Percentiles rank a stretch among this genome's conserved stretches.
phyloP scores from a whole-genome alignment of 1,140 invertebrate genomes.

The Leptinotarsa defecta region DNA sequence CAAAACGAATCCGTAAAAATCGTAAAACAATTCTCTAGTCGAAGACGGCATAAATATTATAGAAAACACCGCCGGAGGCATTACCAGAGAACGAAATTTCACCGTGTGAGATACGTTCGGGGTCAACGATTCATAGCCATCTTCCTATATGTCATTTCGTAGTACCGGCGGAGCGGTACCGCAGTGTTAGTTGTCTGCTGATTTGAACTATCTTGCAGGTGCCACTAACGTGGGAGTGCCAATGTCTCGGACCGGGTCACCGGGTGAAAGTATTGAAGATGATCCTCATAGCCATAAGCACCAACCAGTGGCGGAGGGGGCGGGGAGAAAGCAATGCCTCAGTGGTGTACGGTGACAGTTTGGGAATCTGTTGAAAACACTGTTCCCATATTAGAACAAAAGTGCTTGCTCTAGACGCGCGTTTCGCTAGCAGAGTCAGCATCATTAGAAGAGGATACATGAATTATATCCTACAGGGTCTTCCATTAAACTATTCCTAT shows the following conservation, averaged over 20 bases:
- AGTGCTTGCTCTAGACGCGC: no score
- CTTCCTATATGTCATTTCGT: slow-evolving; percentile 8
- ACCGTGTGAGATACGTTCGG: slow-evolving; percentile 4
- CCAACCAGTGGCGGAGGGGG: neutral
- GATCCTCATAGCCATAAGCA: slow-evolving; percentile 7
- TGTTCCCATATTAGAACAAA: no score
- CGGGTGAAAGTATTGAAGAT: slow-evolving; percentile 8
- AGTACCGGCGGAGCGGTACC: neutral
- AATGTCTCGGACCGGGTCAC: slow-evolving; percentile 7
- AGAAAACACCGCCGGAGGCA: neutral
- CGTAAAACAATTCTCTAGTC: neutral
- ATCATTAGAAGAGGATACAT: no score
- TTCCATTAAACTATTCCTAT: no score
- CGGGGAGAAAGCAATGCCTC: neutral
- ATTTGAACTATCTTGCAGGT: slow-evolving; percentile 8
- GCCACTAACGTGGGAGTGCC: slow-evolving; percentile 7
- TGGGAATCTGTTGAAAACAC: no score
- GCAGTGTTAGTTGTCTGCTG: slow-evolving; percentile 7
- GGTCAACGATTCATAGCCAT: neutral
- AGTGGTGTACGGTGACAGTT: no score
- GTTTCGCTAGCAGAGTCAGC: no score
- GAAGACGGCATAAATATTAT: neutral
- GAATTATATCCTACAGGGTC: no score
- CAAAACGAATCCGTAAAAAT: neutral
- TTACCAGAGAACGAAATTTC: neutral